phyloP scores from a whole-genome alignment of 2,797 vertebrate species.

The Acropternis orthonyx region DNA sequence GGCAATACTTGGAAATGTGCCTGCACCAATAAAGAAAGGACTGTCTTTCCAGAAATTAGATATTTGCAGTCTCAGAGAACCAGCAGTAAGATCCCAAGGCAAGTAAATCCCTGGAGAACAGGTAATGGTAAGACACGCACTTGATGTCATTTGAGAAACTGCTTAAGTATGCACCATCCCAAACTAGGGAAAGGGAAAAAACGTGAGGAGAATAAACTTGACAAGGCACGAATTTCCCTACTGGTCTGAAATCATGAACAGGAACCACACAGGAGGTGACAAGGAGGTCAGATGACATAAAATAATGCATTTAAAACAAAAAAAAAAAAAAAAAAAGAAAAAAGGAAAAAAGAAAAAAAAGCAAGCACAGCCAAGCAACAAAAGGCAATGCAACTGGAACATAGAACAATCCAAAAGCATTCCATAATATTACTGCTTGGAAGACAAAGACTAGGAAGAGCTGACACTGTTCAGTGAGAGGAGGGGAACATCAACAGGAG shows the following conservation, averaged over 20 bases:
- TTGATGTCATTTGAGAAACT: not conserved
- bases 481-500: not conserved
- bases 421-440: not conserved
- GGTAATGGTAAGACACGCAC: not conserved
- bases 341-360: not conserved
- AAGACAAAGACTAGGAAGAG: not conserved
- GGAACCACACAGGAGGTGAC: not conserved
- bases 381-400: not conserved
- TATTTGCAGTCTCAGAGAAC: not conserved
- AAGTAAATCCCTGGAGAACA: not conserved
- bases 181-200: not conserved
- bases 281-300: not conserved
- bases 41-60: not conserved
- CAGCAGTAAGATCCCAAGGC: not conserved
- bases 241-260: not conserved
- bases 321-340: too few species aligned
- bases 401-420: not conserved
- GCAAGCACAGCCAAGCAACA: not conserved
- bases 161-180: not conserved
- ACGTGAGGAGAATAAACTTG: not conserved
- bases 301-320: not conserved
- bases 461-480: not conserved
- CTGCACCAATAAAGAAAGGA: not conserved
- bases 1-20: not conserved
- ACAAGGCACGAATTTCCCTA: not conserved